These are phyloP conservation scores for Pantherophis vulpinus DNA, from an alignment of 2,797 vertebrate species.

Conservation along the genomic window DNA sequence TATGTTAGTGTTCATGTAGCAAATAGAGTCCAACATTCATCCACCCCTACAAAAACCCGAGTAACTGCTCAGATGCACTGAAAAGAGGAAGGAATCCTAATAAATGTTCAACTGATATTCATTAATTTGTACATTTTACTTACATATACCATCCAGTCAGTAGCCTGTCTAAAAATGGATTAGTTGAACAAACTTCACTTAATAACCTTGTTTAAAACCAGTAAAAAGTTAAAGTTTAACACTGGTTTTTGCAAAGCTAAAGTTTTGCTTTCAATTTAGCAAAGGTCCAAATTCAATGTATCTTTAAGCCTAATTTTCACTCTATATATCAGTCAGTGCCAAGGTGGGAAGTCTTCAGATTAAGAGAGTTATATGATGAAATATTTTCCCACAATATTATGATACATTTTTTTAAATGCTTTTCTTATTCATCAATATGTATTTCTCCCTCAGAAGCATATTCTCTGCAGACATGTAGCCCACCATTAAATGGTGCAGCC, in stretches of 20 bases:
- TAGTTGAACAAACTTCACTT: background rate
- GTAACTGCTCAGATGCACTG: background rate
- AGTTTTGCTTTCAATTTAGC: background rate
- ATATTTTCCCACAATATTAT: background rate
- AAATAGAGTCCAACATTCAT: background rate
- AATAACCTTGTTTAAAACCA: constrained; percentile 7
- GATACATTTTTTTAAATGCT: background rate
- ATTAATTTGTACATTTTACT: background rate
- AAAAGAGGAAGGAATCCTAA: background rate
- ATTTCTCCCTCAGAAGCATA: background rate
- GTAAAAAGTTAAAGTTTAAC: background rate
- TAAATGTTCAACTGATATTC: background rate
- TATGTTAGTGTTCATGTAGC: background rate
- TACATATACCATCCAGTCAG: constrained; percentile 20
- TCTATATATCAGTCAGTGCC: background rate
- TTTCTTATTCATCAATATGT: background rate
- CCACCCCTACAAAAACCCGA: background rate
- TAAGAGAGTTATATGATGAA: background rate
- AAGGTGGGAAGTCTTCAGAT: background rate
- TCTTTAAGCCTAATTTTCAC: background rate
- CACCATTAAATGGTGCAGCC: background rate
- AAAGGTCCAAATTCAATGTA: background rate
- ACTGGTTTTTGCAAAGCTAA: background rate
- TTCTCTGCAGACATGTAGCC: background rate
- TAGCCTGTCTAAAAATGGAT: background rate